Evolutionary conservation across 2,888 invertebrate genomes (phyloP).

Genomic region (Diadromus collaris): DNA sequence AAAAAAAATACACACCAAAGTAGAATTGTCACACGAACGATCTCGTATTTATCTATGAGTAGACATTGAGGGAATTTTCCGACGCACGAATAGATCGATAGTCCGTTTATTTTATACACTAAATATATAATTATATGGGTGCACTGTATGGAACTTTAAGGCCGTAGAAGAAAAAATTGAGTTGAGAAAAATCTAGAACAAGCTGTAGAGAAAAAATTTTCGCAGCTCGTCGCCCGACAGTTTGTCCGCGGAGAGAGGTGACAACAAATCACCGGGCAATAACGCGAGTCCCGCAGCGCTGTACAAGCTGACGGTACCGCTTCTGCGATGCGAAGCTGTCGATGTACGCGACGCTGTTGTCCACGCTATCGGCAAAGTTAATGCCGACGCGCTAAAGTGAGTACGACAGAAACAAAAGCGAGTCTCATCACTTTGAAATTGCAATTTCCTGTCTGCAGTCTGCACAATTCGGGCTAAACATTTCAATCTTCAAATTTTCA

Average conservation of each 20-base stretch:
- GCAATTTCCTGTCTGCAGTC: neutral
- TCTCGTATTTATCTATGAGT: constrained; percentile 38
- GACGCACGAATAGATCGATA: constrained; percentile 50
- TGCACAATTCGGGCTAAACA: neutral
- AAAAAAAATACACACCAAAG: constrained; percentile 8
- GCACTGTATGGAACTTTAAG: constrained; percentile 16
- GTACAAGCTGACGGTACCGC: constrained; percentile 95
- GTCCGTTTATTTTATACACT: neutral
- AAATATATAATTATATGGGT: neutral
- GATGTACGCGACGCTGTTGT: constrained; percentile 98
- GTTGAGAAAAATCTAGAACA: constrained; percentile 7
- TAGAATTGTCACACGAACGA: constrained; percentile 31
- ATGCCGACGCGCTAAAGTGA: constrained; percentile 96
- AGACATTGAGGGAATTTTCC: constrained; percentile 50
- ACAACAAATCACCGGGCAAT: constrained; percentile 87
- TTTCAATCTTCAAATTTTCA: neutral
- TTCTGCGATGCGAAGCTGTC: constrained; percentile 94
- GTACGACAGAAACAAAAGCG: constrained; percentile 63
- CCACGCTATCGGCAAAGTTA: constrained; percentile 96
- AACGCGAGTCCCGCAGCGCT: constrained; percentile 91
- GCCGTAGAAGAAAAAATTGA: constrained; percentile 13
- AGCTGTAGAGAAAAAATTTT: constrained; percentile 64
- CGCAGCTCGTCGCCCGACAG: constrained; percentile 95
- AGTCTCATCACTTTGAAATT: constrained; percentile 22
- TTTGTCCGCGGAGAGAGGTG: constrained; percentile 89